Base-by-base conservation (phyloP, 2,888 invertebrate genomes). In the Eupithecia subumbrata region DNA sequence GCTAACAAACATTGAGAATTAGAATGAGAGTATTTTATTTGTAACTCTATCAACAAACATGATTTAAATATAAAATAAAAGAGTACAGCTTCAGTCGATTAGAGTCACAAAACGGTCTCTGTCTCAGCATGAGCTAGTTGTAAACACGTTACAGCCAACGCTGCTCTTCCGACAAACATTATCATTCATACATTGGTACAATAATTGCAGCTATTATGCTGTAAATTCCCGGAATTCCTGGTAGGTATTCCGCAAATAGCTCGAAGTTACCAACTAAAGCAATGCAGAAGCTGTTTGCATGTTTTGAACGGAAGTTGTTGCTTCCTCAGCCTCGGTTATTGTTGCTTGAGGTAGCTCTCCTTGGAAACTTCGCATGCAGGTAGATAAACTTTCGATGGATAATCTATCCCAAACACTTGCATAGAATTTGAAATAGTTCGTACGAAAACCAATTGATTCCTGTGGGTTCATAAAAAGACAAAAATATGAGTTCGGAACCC, bases 181-280 rank as follows among this genome's bases (percentile, higher is more conserved):
- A n/a, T n/a, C n/a, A n/a, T n/a, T n/a, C n/a, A n/a, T n/a, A n/a
- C 22, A 60, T 60, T 14, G 60, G 25, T 25, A 56, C 52, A 14
- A 12, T 60, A 60, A 64, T 64, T 64, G 64, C 64, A 34, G 34
- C 18, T 22, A 63, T 56, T 56, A 14, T 60, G 64, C 64, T 64
- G 18, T 34, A 22, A 60, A 60, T 14, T 34, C 18, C 30, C 18
- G 16, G 30, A 34, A 64, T 64, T 64, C 64, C 25, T 25, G 60
- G 60, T 9, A 30, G 12, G 12, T 16, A 16, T 63, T 64, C 64
- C 7, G 18, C 30, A 34, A 34, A 18, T 18, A 64, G 64, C 34
- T 34, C 64, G 9, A 64, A 64, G 64, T 64, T 64, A 34, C 18
- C 18, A 30, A 34, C 64, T 64, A 34, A 63, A 34, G 64, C 63